These are phyloP conservation scores for Etheostoma nigrum DNA, from an alignment of 2,797 vertebrate species.

Conservation along the genomic window DNA sequence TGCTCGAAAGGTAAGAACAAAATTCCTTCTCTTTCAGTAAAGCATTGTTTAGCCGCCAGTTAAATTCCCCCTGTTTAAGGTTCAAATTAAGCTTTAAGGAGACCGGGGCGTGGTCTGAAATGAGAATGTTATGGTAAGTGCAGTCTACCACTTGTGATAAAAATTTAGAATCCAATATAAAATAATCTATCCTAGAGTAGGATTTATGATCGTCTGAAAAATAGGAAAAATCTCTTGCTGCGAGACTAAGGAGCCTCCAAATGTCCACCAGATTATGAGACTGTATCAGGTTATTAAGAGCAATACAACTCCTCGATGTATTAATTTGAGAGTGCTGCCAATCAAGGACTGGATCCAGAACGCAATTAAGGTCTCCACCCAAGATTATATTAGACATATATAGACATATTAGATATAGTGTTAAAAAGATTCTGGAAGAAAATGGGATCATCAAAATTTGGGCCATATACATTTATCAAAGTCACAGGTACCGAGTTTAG, in stretches of 20 bases:
- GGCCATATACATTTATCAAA: background rate
- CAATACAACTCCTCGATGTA: too few species aligned
- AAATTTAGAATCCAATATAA: background rate
- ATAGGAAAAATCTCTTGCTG: background rate
- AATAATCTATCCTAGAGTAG: background rate
- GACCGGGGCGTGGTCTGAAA: background rate
- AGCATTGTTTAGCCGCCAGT: background rate
- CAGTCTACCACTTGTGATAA: background rate
- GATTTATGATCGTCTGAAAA: background rate
- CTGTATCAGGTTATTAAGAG: too few species aligned
- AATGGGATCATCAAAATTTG: too few species aligned
- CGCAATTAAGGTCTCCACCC: too few species aligned
- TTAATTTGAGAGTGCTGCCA: too few species aligned
- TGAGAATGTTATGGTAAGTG: background rate
- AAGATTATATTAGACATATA: too few species aligned
- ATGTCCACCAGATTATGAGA: too few species aligned
- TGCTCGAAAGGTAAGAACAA: background rate
- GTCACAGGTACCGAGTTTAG: background rate
- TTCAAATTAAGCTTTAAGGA: background rate
- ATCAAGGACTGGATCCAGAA: too few species aligned
- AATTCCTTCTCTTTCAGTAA: conserved; percentile 8
- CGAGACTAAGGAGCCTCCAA: too few species aligned
- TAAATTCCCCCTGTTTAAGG: background rate
- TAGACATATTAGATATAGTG: too few species aligned
- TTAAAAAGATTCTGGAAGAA: too few species aligned